These are phyloP conservation scores for Rana temporaria DNA, from an alignment of 2,113 vertebrate genomes.

Conservation along the genomic window DNA sequence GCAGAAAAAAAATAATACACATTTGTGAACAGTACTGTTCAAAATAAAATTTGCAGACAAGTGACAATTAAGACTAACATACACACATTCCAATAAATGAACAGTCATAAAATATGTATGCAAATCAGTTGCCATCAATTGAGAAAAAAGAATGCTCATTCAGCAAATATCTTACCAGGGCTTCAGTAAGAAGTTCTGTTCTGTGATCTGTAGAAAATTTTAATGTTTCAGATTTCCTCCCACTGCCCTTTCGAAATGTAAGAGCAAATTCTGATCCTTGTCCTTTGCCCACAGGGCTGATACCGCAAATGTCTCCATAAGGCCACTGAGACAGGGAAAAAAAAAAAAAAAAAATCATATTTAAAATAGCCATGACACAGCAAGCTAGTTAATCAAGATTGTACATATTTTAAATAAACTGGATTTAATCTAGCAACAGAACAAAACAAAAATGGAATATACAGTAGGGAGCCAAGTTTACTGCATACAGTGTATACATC, in stretches of 20 bases:
- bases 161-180: slow-evolving; percentile 82
- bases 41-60: too few species aligned
- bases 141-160: not conserved
- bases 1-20: slow-evolving; percentile 39
- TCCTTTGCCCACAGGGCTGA: slow-evolving; percentile 94
- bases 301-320: slow-evolving; percentile 97
- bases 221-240: slow-evolving; percentile 96
- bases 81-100: not conserved
- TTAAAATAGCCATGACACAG: too few species aligned
- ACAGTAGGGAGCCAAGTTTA: too few species aligned
- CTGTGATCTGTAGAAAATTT: slow-evolving; percentile 99
- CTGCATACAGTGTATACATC: too few species aligned
- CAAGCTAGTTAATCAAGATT: too few species aligned
- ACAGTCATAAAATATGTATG: not conserved
- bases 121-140: not conserved
- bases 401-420: too few species aligned
- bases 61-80: not conserved
- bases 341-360: not conserved
- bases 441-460: too few species aligned
- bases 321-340: slow-evolving; percentile 84
- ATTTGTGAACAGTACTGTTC: not conserved
- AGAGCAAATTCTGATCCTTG: slow-evolving; percentile 97
- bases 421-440: too few species aligned
- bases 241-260: slow-evolving; percentile 95
- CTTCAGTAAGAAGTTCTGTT: slow-evolving; percentile 96